Evolutionary conservation across 2,888 invertebrate genomes (phyloP).

Genomic region (Unio delphinus): DNA sequence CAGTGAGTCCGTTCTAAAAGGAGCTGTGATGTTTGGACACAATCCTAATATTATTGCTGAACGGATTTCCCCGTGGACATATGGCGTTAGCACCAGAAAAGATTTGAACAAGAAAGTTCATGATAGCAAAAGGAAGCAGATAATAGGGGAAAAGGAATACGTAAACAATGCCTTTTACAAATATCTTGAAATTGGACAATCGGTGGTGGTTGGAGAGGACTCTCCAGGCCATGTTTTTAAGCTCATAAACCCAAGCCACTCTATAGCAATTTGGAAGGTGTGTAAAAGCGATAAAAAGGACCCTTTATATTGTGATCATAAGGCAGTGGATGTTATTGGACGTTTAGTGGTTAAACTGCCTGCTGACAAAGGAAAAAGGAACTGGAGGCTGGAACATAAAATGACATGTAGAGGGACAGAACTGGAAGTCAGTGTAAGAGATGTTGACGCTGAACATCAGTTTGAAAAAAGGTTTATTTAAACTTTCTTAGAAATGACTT

Average conservation of each 20-base stretch:
- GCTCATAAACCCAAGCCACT: constrained; percentile 17
- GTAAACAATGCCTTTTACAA: constrained; percentile 29
- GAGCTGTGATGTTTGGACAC: constrained; percentile 35
- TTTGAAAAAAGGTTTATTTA: too few species aligned
- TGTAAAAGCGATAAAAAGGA: constrained; percentile 16
- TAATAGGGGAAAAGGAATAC: constrained; percentile 11
- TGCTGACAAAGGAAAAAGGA: constrained; percentile 1
- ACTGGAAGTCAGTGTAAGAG: constrained; percentile 17
- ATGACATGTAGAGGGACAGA: constrained; percentile 34
- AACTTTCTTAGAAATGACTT: too few species aligned
- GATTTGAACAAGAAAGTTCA: constrained; percentile 13
- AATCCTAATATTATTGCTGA: constrained; percentile 27
- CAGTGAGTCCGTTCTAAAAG: constrained; percentile 30
- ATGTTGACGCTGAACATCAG: too few species aligned
- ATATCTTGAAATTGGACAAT: constrained; percentile 22
- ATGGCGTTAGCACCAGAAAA: constrained; percentile 31
- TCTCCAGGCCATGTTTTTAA: constrained; percentile 10
- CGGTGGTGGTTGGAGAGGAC: constrained; percentile 18
- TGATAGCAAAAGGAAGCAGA: constrained; percentile 1
- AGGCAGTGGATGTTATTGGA: constrained; percentile 17
- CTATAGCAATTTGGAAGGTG: constrained; percentile 26
- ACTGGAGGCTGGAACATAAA: constrained; percentile 10
- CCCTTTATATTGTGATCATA: constrained; percentile 27
- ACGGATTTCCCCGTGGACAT: constrained; percentile 33
- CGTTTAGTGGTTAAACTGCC: constrained; percentile 18